Evolutionary conservation across 2,113 vertebrate species (phyloP), one percentile per base, ranked within the genome.

Genomic region (Corvus moneduloides): DNA sequence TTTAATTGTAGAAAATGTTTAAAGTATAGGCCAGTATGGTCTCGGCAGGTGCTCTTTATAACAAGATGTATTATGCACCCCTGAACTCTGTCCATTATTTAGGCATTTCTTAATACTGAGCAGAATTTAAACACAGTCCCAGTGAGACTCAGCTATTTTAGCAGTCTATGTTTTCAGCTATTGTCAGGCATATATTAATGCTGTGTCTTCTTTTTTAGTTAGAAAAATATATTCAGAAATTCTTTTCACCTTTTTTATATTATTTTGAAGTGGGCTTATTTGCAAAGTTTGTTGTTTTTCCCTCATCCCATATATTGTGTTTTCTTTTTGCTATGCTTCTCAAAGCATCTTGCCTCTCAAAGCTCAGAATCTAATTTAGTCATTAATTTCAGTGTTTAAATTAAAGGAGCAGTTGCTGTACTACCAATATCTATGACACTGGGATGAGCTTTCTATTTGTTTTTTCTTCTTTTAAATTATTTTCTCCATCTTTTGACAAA

Each of bases 1-100:
- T 95, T 96, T 96, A 96, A 95, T 76, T 95, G 43, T 41, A 88
- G 67, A 87, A 94, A 75, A 82, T 71, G 72, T 92, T 95, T 93
- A 85, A 96, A 93, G 87, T 88, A 27, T 68, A 83, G 85, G 51
- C 56, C 43, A 44, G 27, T 61, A 43, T 76, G 54, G 51, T 83
- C 74, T 88, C 15, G 1, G 61, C 95, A 96, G 96, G 93, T 95
- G 95, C 54, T 96, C 71, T 93, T 96, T 92, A 33, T 89, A 92
- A 77, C 30, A 92, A 83, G 90, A 95, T 91, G 26, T 73, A 85
- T 91, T 95, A 51, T 81, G 37, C 43, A 82, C 48, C 39, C 66
- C 52, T 92, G 89, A 87, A 84, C 85, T 90, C 71, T 85, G 46
- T 61, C 84, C 64, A 92, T 97, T 92, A 92, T 87, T 93, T 91